Evolutionary conservation across 2,797 vertebrate genomes (phyloP).

Genomic region (Psittacula echo): DNA sequence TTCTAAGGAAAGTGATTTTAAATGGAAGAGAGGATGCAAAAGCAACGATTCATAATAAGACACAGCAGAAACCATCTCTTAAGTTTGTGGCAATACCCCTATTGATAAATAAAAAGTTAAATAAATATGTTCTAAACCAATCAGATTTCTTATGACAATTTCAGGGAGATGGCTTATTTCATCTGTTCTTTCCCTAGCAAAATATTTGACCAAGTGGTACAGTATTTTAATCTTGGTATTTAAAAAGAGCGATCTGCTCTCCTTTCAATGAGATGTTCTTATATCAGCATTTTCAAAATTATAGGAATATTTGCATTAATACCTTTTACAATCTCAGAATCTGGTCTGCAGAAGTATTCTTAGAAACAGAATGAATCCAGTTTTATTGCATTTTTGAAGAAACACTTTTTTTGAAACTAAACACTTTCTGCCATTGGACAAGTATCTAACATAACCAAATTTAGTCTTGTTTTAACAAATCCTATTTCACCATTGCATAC

Average conservation of each 20-base stretch:
- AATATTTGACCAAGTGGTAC: background rate
- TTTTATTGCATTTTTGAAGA: background rate
- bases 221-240: background rate
- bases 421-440: background rate
- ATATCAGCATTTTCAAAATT: background rate
- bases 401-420: background rate
- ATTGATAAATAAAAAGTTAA: constrained; percentile 25
- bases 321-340: background rate
- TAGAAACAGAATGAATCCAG: background rate
- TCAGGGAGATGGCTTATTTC: background rate
- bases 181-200: background rate
- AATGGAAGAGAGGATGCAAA: constrained; percentile 45
- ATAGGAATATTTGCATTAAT: background rate
- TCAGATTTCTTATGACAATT: background rate
- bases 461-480: background rate
- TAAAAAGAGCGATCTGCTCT: background rate
- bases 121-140: constrained; percentile 18
- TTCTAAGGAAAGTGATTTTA: constrained; percentile 72
- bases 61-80: constrained; percentile 11
- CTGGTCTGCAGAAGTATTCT: background rate
- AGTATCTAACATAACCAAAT: background rate
- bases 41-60: constrained; percentile 32
- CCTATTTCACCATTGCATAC: background rate
- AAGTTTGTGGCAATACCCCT: background rate
- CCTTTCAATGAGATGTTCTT: background rate